Conservation (phyloP, 2,113 vertebrate species). For the Megalops atlanticus region DNA sequence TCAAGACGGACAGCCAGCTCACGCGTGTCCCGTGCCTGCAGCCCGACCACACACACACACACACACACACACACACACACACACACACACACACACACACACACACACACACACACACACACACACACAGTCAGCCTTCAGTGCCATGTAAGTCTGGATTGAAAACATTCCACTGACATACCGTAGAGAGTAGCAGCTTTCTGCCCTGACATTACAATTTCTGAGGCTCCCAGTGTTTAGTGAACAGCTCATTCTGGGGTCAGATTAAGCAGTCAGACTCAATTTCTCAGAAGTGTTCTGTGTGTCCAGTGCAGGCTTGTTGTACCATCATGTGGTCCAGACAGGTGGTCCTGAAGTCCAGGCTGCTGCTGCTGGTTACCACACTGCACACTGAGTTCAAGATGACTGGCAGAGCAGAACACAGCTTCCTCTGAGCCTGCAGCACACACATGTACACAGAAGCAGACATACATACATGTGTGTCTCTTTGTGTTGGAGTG, state of each 20-base stretch:
- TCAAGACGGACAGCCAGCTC: constrained; percentile 52
- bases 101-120: background rate
- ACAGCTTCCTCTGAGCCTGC: constrained; percentile 60
- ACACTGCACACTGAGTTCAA: constrained; percentile 60
- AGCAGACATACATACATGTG: constrained; percentile 27
- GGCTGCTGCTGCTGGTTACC: constrained; percentile 66
- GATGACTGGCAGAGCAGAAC: constrained; percentile 60
- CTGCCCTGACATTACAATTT: no score
- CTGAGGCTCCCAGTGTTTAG: no score
- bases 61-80: constrained; percentile 16
- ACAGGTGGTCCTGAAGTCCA: constrained; percentile 67
- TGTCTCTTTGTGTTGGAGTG: background rate
- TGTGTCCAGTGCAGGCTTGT: background rate
- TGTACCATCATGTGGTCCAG: constrained; percentile 68
- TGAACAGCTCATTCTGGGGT: no score
- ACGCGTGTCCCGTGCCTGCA: constrained; percentile 64
- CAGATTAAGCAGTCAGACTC: no score
- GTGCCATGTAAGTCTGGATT: constrained; percentile 7
- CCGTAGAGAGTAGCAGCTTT: no score
- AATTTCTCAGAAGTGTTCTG: no score
- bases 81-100: background rate
- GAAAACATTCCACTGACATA: no score
- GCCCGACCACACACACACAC: background rate
- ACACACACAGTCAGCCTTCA: background rate
- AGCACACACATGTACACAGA: constrained; percentile 21